Conservation (phyloP, 2,797 vertebrate genomes). For the Numenius phaeopus region DNA sequence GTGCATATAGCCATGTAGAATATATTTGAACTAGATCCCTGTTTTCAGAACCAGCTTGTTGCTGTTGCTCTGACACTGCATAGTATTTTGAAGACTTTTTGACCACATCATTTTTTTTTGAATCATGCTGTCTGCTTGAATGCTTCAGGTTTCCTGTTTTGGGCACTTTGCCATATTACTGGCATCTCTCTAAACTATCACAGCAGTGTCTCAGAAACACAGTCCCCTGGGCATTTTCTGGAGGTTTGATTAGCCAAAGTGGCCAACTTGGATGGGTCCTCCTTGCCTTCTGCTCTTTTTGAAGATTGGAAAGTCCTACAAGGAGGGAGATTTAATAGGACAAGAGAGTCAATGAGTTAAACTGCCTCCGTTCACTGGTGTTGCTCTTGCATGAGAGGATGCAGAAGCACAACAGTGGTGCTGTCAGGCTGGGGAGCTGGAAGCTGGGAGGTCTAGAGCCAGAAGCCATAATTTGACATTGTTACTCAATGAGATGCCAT, state of each 20-base stretch:
- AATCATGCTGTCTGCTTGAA: accelerated
- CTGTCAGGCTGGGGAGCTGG: not conserved
- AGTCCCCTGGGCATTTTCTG: not conserved
- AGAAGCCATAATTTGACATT: not conserved
- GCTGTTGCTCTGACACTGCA: not conserved
- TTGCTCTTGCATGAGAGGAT: not conserved
- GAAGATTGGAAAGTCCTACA: not conserved
- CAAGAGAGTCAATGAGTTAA: not conserved
- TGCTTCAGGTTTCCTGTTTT: not conserved
- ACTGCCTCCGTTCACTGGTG: accelerated
- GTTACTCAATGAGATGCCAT: accelerated
- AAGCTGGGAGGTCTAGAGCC: not conserved
- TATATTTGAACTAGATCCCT: not conserved
- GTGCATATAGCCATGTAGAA: not conserved
- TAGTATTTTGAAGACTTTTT: not conserved
- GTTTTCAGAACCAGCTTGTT: not conserved
- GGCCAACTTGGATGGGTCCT: not conserved
- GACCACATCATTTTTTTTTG: accelerated
- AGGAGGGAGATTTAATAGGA: not conserved
- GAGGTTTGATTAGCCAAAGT: not conserved
- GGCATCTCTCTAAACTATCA: accelerated
- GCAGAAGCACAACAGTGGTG: not conserved
- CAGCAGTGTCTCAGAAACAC: accelerated
- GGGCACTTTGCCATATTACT: accelerated
- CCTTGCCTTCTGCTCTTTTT: not conserved